A percentile compares a stretch with the other conserved stretches of the same genome.
These are phyloP conservation scores for Hafferia zeledoni DNA, from an alignment of 2,797 vertebrate genomes.

Conservation along the genomic window DNA sequence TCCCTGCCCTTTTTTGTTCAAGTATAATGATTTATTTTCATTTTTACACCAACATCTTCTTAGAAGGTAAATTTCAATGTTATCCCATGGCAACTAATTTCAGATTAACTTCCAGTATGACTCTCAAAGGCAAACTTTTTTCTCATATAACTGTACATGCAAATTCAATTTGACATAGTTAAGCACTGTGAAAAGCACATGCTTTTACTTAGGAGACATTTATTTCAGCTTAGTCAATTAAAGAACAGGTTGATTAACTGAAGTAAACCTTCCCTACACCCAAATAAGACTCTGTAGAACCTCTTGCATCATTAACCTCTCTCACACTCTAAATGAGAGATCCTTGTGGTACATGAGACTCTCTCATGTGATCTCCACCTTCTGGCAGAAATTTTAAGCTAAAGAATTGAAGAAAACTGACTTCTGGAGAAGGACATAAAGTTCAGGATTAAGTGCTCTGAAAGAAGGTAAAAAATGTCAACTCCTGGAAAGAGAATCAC, in stretches of 20 bases:
- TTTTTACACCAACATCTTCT: not conserved
- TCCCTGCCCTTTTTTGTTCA: not conserved
- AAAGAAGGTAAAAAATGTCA: rapidly evolving
- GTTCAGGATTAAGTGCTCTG: not conserved
- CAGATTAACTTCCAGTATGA: not conserved
- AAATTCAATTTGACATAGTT: not conserved
- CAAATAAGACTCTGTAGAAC: not conserved
- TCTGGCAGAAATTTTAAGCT: not conserved
- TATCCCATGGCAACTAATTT: not conserved
- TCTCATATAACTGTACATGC: not conserved
- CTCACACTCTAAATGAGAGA: not conserved
- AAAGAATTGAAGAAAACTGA: not conserved
- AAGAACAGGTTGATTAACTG: not conserved
- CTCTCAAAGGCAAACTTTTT: not conserved
- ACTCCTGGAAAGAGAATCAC: not conserved
- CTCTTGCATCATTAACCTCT: not conserved
- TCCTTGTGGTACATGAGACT: not conserved
- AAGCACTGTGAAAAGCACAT: not conserved
- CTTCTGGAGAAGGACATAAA: not conserved
- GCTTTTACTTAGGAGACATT: not conserved
- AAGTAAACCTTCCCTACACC: not conserved
- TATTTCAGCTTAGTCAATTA: not conserved
- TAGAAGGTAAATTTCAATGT: not conserved
- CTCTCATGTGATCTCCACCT: not conserved
- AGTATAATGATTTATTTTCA: not conserved